Evolutionary conservation across 2,113 vertebrate genomes (phyloP).

Genomic region (Hemibagrus wyckioides): DNA sequence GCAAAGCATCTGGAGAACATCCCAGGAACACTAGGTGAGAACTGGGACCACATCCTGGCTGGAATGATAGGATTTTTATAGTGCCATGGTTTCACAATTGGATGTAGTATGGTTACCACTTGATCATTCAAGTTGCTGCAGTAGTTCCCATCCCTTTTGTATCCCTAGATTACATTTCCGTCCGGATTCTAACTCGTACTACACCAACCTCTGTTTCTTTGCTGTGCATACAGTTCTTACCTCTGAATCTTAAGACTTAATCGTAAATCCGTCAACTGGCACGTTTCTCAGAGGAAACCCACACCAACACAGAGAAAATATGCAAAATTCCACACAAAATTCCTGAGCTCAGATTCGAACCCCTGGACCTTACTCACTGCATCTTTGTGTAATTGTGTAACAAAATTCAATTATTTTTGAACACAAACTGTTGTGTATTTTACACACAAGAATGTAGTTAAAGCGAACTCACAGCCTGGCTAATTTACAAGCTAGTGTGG

Average conservation of each 20-base stretch:
- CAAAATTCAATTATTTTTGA: neutral
- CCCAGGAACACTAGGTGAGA: neutral
- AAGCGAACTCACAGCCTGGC: neutral
- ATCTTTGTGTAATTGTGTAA: neutral
- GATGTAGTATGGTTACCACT: neutral
- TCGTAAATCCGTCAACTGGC: no score
- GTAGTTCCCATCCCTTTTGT: neutral
- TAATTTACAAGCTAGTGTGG: conserved; percentile 19
- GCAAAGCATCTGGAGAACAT: neutral
- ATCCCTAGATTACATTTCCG: neutral
- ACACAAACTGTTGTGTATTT: conserved; percentile 10
- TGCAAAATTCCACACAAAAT: neutral
- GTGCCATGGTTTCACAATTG: neutral
- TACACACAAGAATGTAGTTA: neutral
- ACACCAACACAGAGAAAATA: neutral
- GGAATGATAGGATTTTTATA: neutral
- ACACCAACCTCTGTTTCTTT: neutral
- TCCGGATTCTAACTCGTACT: neutral
- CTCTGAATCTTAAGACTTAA: neutral
- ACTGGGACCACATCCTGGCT: neutral
- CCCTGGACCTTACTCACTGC: no score
- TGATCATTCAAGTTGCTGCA: neutral
- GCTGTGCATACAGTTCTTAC: neutral
- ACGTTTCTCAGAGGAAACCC: neutral
- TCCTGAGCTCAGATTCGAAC: no score